Base-by-base conservation (phyloP, 2,113 vertebrate species). In the Bettongia penicillata region DNA sequence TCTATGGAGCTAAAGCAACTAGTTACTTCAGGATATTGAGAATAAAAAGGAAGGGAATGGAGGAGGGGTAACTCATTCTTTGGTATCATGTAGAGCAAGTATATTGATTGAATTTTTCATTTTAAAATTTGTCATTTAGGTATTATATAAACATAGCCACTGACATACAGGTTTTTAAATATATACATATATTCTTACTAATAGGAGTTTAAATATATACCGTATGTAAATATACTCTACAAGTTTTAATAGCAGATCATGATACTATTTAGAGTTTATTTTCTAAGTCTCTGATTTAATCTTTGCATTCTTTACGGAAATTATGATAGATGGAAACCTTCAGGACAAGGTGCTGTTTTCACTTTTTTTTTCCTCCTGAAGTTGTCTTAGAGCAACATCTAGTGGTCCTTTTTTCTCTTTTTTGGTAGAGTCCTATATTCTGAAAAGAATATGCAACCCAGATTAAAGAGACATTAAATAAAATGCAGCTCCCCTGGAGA, bases 361-460 rank as follows among this genome's bases (percentile, higher is more conserved):
- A 94, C 48, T 37, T 28, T 25, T 31, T 31, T 9, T 94, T 8
- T 94, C 90, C 90, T 89, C 31, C 95, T 98, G 98, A 91, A 1
- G 1, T 90, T 99, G 98, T 99, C 98, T 98, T 98, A 98, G 95
- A 99, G 99, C 99, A 98, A 52, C 99, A 98, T 97, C 99, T 99
- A 99, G 98, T 98, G 99, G 98, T 77, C 90, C 1, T 28, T 55
- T 48, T 53, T 53, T 89, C 52, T 84, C 49, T 95, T 94, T 47
- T 92, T 96, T 61, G 24, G 24, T 14, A 9, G 37, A 91, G 37
- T 6, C 68, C 16, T 77, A 3, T 4, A 31, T 26, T 16, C 94
- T 89, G 11, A n/a, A 77, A 22, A 43, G 53, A 92, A 95, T 97
- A 92, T 9, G 53, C 53, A 92, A 96, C 31, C 43, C 95, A 68